Evolutionary conservation across 1,140 invertebrate species (phyloP).

Genomic region (Drosophila albomicans): DNA sequence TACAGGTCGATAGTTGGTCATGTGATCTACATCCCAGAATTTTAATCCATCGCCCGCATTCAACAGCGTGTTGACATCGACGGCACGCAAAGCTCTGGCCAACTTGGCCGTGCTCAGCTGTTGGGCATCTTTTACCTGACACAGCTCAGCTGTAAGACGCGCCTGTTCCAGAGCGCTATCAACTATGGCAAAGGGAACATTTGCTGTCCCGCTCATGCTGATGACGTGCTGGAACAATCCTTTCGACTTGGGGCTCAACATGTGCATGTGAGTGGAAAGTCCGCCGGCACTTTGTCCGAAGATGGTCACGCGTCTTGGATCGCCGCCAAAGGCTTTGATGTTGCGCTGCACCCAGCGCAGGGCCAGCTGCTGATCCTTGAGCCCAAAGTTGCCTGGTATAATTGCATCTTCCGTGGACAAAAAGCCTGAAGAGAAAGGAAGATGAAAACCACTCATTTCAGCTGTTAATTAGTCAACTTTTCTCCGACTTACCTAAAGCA

Average conservation of each 20-base stretch:
- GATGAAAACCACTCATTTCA: background rate
- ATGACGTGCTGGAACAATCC: slow-evolving; percentile 86
- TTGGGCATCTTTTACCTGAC: slow-evolving; percentile 56
- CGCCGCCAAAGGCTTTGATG: slow-evolving; percentile 81
- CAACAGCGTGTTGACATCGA: slow-evolving; percentile 73
- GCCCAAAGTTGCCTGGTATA: slow-evolving; percentile 86
- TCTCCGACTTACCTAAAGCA: slow-evolving; percentile 63
- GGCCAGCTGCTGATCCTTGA: slow-evolving; percentile 87
- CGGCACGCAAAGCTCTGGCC: slow-evolving; percentile 78
- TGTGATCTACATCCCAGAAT: slow-evolving; percentile 85
- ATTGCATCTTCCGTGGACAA: slow-evolving; percentile 79
- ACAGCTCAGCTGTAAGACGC: slow-evolving; percentile 52
- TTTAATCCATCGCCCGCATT: slow-evolving; percentile 74
- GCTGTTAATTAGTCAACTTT: too few species aligned
- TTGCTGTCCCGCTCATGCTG: slow-evolving; percentile 87
- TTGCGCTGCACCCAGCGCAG: slow-evolving; percentile 85
- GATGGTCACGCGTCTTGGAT: slow-evolving; percentile 86
- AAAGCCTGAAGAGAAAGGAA: slow-evolving; percentile 57
- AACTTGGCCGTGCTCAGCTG: slow-evolving; percentile 58
- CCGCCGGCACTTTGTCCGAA: slow-evolving; percentile 87
- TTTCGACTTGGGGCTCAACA: slow-evolving; percentile 84
- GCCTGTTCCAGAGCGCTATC: slow-evolving; percentile 85
- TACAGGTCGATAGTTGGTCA: slow-evolving; percentile 85
- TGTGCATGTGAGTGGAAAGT: slow-evolving; percentile 84
- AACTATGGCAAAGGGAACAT: slow-evolving; percentile 87